Evolutionary conservation across 2,113 vertebrate species (phyloP), one percentile per base, ranked within the genome.

Genomic region (Myotis brandtii): DNA sequence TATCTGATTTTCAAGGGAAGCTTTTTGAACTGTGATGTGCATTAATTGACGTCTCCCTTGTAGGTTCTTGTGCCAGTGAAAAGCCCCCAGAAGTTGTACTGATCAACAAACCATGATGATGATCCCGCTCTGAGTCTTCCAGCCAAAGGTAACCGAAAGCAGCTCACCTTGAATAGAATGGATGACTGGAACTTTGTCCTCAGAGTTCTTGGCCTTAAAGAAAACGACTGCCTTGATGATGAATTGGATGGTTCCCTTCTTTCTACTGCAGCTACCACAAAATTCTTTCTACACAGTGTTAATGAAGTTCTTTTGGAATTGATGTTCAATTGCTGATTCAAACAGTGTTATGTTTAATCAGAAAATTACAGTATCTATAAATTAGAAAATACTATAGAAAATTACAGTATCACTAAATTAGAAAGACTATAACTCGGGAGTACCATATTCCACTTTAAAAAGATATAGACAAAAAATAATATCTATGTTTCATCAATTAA

Each of bases 1-100:
- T 96, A 88, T 81, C 76, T 89, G 50, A 95, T 90, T 97, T 98
- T 62, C 83, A 92, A 95, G 18, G 69, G 10, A 89, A 56, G 91
- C 8, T 93, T 97, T 94, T 96, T 95, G 72, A 50, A 52, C 73
- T 89, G 64, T 95, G 73, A 95, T 7, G 2, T 25, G 52, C 79
- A n/a, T 9, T 9, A 1, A 43, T 11, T 48, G 69, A 73, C 85
- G 90, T 73, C 77, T 93, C 87, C 95, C 89, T 88, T 97, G 54
- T 82, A 86, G 77, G 32, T 96, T 89, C 52, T 69, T 43, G 14
- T 66, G 73, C 13, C 96, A 92, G 70, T 76, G 40, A 72, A 91
- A 87, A 96, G 40, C 50, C 80, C 84, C 37, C 11, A 52, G 89
- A 96, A 91, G 59, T 11, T 80, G 37, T 62, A 97, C 80, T 59